These are phyloP conservation scores for Drosophila erecta DNA, from an alignment of 1,140 invertebrate species.

Conservation along the genomic window DNA sequence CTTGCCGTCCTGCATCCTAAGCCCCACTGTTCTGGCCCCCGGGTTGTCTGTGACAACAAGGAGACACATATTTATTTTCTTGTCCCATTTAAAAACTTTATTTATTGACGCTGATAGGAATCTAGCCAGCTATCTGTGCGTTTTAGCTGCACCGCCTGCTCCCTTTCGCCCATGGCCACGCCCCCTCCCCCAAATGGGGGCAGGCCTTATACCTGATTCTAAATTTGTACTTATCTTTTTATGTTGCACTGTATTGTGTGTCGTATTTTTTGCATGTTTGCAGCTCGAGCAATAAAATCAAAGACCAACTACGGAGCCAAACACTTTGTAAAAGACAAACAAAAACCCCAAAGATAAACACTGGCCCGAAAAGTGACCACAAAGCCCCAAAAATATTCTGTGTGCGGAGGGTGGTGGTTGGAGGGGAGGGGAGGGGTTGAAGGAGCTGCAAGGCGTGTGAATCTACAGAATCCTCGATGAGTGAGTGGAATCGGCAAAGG, in stretches of 20 bases:
- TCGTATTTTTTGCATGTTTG: slow-evolving; percentile 59
- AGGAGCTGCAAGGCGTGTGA: slow-evolving; percentile 51
- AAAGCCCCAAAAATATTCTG: slow-evolving; percentile 12
- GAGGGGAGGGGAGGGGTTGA: neutral
- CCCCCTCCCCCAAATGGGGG: neutral
- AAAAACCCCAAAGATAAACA: slow-evolving; percentile 61
- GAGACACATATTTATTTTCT: slow-evolving; percentile 79
- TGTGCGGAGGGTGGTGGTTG: neutral
- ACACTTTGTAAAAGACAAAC: slow-evolving; percentile 63
- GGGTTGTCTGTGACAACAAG: slow-evolving; percentile 62
- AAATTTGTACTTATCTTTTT: slow-evolving; percentile 11
- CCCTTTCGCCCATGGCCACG: neutral
- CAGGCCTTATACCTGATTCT: slow-evolving; percentile 9
- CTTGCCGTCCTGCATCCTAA: neutral
- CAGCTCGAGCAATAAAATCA: slow-evolving; percentile 68
- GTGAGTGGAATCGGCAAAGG: neutral
- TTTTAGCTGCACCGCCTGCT: slow-evolving; percentile 40
- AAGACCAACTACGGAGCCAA: slow-evolving; percentile 46
- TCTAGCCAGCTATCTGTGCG: slow-evolving; percentile 77
- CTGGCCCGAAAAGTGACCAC: slow-evolving; percentile 62
- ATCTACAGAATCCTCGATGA: slow-evolving; percentile 31
- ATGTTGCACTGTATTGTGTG: slow-evolving; percentile 9
- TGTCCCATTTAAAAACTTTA: slow-evolving; percentile 82
- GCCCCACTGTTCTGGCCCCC: slow-evolving; percentile 4
- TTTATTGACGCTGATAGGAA: slow-evolving; percentile 81